Conservation (phyloP, 2,888 invertebrate species). For the Dusona sp. region DNA sequence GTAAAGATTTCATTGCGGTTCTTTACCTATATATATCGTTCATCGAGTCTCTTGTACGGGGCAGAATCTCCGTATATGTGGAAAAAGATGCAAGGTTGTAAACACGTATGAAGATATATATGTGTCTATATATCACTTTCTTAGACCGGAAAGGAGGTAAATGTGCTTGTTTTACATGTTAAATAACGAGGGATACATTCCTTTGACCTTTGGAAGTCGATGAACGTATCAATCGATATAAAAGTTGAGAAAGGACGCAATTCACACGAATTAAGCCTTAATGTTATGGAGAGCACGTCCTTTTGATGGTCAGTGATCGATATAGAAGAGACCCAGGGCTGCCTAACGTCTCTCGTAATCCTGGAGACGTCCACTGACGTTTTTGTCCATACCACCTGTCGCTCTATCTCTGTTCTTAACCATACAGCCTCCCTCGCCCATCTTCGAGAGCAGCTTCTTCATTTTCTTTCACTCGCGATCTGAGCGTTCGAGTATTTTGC, state of each 20-base stretch:
- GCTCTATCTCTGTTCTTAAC: conserved; percentile 63
- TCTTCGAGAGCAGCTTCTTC: conserved; percentile 56
- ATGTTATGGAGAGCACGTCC: neutral
- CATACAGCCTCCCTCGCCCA: conserved; percentile 66
- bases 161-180: neutral
- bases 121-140: conserved; percentile 35
- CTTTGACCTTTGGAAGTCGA: neutral
- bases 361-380: conserved; percentile 73
- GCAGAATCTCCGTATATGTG: conserved; percentile 32
- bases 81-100: neutral
- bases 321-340: conserved; percentile 19
- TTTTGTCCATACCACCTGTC: conserved; percentile 80
- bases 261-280: conserved; percentile 50
- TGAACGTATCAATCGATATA: neutral
- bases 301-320: conserved; percentile 5
- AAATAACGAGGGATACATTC: conserved; percentile 1
- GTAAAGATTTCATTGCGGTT: conserved; percentile 21
- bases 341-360: conserved; percentile 71
- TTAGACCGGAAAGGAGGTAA: neutral
- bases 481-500: conserved; percentile 35
- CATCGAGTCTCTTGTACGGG: conserved; percentile 36
- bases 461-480: conserved; percentile 57
- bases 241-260: conserved; percentile 3
- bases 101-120: conserved; percentile 4
- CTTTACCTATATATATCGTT: conserved; percentile 30